Evolutionary conservation across 2,113 vertebrate species (phyloP).

Genomic region (Chamaetylas fuelleborni): DNA sequence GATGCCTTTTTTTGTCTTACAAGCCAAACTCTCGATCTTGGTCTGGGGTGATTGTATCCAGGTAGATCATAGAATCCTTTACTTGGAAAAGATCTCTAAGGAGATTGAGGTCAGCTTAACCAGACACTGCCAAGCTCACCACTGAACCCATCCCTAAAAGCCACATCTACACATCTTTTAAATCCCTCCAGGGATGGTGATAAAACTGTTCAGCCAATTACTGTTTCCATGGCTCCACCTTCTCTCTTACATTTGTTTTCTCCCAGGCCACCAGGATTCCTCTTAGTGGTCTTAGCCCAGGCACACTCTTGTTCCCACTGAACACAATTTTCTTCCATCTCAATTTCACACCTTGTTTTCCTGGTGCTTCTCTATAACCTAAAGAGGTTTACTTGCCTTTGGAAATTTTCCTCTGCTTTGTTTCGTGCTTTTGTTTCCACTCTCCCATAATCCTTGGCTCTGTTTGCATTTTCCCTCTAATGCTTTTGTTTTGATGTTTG

Average conservation of each 20-base stretch:
- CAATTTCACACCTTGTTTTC: neutral
- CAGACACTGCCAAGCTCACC: neutral
- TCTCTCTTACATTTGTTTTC: neutral
- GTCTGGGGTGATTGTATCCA: neutral
- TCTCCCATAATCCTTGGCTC: slow-evolving; percentile 26
- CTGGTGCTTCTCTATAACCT: neutral
- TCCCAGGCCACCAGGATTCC: neutral
- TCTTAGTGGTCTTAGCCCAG: neutral
- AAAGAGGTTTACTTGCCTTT: neutral
- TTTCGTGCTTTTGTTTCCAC: slow-evolving; percentile 36
- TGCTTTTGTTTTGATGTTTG: slow-evolving; percentile 63
- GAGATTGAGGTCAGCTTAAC: neutral
- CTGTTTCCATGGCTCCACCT: neutral
- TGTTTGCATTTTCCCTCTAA: slow-evolving; percentile 37
- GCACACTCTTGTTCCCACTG: neutral
- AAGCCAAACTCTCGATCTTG: neutral
- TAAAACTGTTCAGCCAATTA: neutral
- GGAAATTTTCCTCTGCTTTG: slow-evolving; percentile 25
- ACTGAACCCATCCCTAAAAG: neutral
- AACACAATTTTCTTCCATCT: neutral
- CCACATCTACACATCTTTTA: neutral
- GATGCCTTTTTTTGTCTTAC: neutral
- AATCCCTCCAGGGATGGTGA: neutral
- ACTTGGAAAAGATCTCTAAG: neutral
- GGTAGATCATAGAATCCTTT: neutral